Percentiles rank a stretch among this genome's conserved stretches.
These are phyloP conservation scores for Himalopsyche japonica DNA, from an alignment of 2,888 invertebrate species.

Conservation along the genomic window DNA sequence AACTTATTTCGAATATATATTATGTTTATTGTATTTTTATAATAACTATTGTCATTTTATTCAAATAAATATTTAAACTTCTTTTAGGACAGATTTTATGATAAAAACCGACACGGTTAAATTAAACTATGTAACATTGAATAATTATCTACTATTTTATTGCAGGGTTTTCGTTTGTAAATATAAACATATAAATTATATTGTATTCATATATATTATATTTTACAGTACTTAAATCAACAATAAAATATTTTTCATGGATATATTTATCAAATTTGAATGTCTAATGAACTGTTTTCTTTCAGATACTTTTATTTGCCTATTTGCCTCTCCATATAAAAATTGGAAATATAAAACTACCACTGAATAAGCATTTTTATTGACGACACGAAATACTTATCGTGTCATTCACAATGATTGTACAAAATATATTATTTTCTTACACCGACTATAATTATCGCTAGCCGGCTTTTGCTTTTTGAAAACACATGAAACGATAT, in stretches of 20 bases:
- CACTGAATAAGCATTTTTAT: not conserved
- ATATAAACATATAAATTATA: not conserved
- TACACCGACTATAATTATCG: not conserved
- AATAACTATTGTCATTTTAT: not conserved
- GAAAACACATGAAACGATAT: too few relatives aligned
- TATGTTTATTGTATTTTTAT: conserved; percentile 25
- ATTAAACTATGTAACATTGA: not conserved
- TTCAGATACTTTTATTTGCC: not conserved
- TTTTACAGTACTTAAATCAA: not conserved
- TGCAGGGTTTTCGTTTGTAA: not conserved
- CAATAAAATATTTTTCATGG: not conserved
- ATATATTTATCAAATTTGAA: not conserved
- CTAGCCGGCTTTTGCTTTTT: too few relatives aligned
- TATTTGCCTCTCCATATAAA: not conserved
- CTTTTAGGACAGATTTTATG: not conserved
- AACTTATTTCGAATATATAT: not conserved
- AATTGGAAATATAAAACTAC: not conserved
- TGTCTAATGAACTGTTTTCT: not conserved
- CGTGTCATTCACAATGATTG: not conserved
- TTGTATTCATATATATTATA: not conserved
- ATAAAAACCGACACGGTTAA: not conserved
- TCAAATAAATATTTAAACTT: not conserved
- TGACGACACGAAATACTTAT: not conserved
- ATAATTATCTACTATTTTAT: not conserved
- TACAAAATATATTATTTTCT: not conserved